Conservation (phyloP, 2,888 invertebrate species). For the Clepsis dumicolana region DNA sequence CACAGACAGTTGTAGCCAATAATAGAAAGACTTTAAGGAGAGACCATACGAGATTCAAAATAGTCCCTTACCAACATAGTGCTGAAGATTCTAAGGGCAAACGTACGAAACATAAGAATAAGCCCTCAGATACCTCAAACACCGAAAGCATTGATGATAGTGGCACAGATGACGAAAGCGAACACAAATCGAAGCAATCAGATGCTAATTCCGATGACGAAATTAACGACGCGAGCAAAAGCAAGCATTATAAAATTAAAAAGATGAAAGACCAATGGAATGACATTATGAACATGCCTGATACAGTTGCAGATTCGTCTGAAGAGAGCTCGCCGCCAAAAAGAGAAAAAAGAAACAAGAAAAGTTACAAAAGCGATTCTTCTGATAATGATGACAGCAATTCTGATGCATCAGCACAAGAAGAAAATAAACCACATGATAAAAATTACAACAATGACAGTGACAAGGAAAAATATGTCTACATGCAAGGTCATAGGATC, state of each 20-base stretch:
- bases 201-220: neutral
- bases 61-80: neutral
- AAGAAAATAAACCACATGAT: neutral
- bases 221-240: neutral
- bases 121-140: neutral
- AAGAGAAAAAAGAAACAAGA: neutral
- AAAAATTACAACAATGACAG: neutral
- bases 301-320: neutral
- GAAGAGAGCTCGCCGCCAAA: neutral
- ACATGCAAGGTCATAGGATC: neutral
- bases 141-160: neutral
- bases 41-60: neutral
- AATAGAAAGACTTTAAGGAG: neutral
- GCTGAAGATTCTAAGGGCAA: neutral
- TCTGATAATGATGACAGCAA: neutral
- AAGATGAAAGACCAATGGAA: conserved; percentile 1
- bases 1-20: neutral
- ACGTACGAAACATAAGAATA: neutral
- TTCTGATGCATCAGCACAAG: neutral
- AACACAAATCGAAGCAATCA: neutral
- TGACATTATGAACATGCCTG: neutral
- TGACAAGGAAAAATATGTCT: neutral
- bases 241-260: neutral
- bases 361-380: neutral
- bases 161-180: neutral